These are phyloP conservation scores for Microtus montanus DNA, from an alignment of 2,113 vertebrate genomes.

Conservation along the genomic window DNA sequence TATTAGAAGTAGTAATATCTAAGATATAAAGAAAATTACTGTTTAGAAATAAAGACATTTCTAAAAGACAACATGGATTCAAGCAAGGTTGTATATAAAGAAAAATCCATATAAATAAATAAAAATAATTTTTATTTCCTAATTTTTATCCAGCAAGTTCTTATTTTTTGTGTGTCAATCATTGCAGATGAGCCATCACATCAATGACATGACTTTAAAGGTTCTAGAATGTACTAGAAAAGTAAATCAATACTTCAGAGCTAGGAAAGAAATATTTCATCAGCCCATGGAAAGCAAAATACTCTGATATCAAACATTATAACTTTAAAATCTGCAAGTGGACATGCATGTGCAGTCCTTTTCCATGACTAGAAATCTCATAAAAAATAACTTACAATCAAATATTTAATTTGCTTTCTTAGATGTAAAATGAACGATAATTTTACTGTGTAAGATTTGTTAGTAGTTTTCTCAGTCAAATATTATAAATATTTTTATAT, in stretches of 20 bases:
- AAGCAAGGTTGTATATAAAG: background rate
- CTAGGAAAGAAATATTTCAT: no score
- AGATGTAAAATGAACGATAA: background rate
- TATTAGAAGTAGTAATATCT: background rate
- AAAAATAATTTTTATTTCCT: no score
- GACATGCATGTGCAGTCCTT: background rate
- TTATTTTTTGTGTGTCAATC: no score
- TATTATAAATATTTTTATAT: background rate
- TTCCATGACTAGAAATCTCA: background rate
- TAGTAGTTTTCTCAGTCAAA: background rate
- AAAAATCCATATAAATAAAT: no score
- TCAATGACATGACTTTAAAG: no score
- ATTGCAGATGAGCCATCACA: no score
- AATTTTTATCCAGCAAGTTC: no score
- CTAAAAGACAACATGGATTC: background rate
- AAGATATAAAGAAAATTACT: background rate
- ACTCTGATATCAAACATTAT: background rate
- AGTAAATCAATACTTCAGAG: no score
- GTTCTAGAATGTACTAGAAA: no score
- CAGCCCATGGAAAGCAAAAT: no score
- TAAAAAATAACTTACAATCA: background rate
- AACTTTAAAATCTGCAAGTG: background rate
- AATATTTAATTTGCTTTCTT: background rate
- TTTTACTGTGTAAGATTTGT: background rate
- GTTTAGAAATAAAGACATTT: background rate